Evolutionary conservation across 2,113 vertebrate genomes (phyloP).

Genomic region (Thalassoma bifasciatum): DNA sequence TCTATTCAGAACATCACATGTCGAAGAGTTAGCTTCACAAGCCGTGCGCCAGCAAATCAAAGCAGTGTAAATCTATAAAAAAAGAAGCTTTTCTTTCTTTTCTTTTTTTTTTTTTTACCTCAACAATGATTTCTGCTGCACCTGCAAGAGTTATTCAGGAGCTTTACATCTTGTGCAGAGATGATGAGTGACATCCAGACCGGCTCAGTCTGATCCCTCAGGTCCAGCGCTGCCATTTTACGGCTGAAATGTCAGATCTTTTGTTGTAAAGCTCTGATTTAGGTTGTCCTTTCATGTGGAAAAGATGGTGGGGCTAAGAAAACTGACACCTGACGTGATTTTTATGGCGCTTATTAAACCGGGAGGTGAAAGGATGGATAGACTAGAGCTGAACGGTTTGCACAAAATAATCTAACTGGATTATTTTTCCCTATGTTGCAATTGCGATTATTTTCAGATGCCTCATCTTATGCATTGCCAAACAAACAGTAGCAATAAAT

Average conservation of each 20-base stretch:
- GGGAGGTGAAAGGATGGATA: background rate
- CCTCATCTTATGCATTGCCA: too few relatives aligned
- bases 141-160: background rate
- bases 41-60: background rate
- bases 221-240: background rate
- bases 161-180: background rate
- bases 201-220: background rate
- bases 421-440: too few relatives aligned
- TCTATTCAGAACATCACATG: conserved; percentile 27
- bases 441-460: too few relatives aligned
- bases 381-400: too few relatives aligned
- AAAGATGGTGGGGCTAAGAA: too few relatives aligned
- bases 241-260: background rate
- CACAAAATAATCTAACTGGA: too few relatives aligned
- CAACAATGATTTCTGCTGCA: background rate
- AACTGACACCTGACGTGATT: background rate
- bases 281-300: background rate
- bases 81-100: background rate
- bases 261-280: background rate
- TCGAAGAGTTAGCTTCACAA: conserved; percentile 16
- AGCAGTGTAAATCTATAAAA: background rate
- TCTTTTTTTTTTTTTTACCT: too few relatives aligned
- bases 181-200: background rate
- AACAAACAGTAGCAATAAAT: too few relatives aligned
- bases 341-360: background rate